phyloP scores from a whole-genome alignment of 1,140 invertebrate species.

The Holcopasites calliopsidis region DNA sequence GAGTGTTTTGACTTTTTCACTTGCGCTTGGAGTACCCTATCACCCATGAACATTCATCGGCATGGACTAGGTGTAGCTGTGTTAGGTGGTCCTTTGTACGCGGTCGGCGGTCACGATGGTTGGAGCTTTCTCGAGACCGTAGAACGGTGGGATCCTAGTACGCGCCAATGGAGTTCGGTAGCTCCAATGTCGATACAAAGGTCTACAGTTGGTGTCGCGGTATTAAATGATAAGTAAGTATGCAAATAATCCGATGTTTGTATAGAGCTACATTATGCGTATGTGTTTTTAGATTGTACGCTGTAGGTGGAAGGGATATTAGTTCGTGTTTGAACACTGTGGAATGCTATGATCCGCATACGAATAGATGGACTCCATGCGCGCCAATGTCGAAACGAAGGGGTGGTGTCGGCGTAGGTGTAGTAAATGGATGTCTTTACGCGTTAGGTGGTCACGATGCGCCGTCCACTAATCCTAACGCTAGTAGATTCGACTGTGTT shows the following conservation, averaged over 20 bases:
- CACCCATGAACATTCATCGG: conserved; percentile 94
- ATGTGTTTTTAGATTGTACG: conserved; percentile 86
- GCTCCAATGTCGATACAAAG: conserved; percentile 92
- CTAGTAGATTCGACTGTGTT: conserved; percentile 92
- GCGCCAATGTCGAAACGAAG: conserved; percentile 93
- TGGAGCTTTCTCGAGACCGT: conserved; percentile 97
- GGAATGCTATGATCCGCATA: conserved; percentile 95
- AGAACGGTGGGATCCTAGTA: conserved; percentile 93
- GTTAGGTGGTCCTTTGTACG: conserved; percentile 92
- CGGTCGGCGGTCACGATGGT: conserved; percentile 96
- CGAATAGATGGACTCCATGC: conserved; percentile 92
- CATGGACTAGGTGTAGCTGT: conserved; percentile 94
- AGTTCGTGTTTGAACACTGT: conserved; percentile 94
- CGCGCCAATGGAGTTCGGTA: conserved; percentile 92
- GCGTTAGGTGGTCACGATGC: conserved; percentile 94
- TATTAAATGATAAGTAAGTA: conserved; percentile 87
- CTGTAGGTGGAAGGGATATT: conserved; percentile 95
- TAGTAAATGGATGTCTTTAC: conserved; percentile 90
- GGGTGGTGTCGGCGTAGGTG: conserved; percentile 93
- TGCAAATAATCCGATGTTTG: background rate
- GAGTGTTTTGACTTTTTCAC: conserved; percentile 91
- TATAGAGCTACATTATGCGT: background rate
- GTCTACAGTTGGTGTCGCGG: conserved; percentile 93
- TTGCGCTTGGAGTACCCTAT: conserved; percentile 88
- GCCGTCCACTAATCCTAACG: conserved; percentile 89